A percentile compares a stretch with the other conserved stretches of the same genome.
Evolutionary conservation across 2,888 invertebrate species (phyloP).

Genomic region (Trichacis sp.): DNA sequence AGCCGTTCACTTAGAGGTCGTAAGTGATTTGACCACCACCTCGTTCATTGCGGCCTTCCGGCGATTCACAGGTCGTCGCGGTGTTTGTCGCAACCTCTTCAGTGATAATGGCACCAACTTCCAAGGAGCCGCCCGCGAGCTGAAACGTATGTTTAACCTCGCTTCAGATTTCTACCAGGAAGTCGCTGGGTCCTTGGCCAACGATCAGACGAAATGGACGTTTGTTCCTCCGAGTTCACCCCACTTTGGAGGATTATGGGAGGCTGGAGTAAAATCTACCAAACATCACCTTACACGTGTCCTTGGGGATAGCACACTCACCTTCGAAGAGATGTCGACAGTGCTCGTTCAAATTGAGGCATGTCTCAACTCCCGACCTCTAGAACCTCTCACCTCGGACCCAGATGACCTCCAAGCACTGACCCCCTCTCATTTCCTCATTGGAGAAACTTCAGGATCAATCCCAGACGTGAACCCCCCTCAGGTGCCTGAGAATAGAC

Average conservation of each 20-base stretch:
- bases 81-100: not conserved
- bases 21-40: not conserved
- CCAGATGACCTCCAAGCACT: no score
- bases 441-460: no score
- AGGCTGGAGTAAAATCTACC: not conserved
- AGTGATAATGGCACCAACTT: constrained; percentile 5
- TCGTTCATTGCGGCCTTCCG: not conserved
- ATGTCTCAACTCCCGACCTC: constrained; percentile 7
- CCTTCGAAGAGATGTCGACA: not conserved
- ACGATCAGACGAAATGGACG: not conserved
- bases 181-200: not conserved
- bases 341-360: not conserved
- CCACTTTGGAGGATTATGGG: not conserved
- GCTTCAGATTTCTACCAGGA: not conserved
- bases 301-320: not conserved
- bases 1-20: not conserved
- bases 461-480: not conserved
- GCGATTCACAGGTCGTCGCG: not conserved
- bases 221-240: not conserved
- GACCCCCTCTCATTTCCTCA: constrained; percentile 3
- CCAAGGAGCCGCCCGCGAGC: not conserved
- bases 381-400: not conserved
- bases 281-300: not conserved
- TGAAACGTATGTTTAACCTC: not conserved
- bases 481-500: no score